Base-by-base conservation (phyloP, 2,113 vertebrate species). In the Podarcis cretensis region DNA sequence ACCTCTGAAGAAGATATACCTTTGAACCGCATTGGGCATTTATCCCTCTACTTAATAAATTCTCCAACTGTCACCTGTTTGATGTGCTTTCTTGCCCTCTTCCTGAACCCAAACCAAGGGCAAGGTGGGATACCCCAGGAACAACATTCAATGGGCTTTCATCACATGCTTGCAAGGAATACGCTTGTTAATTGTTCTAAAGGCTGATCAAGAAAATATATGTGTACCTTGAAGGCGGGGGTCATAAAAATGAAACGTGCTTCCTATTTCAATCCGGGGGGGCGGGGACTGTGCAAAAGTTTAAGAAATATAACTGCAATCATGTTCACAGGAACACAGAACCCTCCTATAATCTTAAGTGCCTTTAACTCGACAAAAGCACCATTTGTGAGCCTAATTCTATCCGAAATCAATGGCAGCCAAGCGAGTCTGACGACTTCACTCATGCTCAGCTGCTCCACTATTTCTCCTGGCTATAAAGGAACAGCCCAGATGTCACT, bases 381-480 rank as follows among this genome's bases (percentile, higher is more conserved):
- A 78, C 35, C 35, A 83, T 83, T 83, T 83, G 65, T 65, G 27
- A 84, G 21, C 48, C 1, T 87, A 57, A 71, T 86, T 86, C 74
- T 71, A 76, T 69, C 63, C 37, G 35, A 83, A 87, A 71, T 63
- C 85, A 87, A 79, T 83, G 79, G 89, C 65, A 87, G 74, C 35
- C 80, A 59, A 83, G 66, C 32, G 25, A 79, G 75, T 59, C 73
- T 71, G 65, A 90, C 25, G 66, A 73, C 65, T 83, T 66, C 63
- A 12, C 35, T 83, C 73, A 65, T 85, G 65, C 80, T 78, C 65
- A 78, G 65, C 73, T 73, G 35, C 63, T 83, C 65, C 48, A 35
- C n/a, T 63, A 59, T 71, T 77, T 78, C 85, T 90, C 82, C 85
- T 68, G 84, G 74, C 74, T 87, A 73, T 73, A 84, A 73, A 78